Evolutionary conservation across 2,888 invertebrate genomes (phyloP).

Genomic region (Parapristionchus giblindavisi): DNA sequence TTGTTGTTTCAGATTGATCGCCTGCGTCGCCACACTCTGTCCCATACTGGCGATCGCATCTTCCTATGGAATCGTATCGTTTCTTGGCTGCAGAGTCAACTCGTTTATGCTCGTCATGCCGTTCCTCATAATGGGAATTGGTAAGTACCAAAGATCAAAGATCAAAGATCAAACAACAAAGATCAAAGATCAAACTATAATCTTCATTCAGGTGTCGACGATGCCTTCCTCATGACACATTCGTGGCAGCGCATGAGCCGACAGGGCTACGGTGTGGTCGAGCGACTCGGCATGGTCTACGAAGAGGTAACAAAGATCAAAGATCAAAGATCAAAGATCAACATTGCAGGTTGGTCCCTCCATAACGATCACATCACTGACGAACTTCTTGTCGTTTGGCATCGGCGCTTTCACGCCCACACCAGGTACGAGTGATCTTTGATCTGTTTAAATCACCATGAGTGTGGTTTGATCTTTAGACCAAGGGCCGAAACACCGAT

Average conservation of each 20-base stretch:
- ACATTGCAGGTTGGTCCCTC: constrained; percentile 63
- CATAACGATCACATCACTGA: constrained; percentile 68
- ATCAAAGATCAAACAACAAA: not conserved
- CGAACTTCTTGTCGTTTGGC: constrained; percentile 68
- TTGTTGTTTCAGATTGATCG: constrained; percentile 39
- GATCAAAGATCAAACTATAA: not conserved
- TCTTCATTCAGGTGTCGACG: constrained; percentile 58
- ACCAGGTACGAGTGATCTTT: constrained; percentile 51
- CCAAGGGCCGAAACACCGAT: no score
- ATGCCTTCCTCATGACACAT: constrained; percentile 66
- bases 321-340: no score
- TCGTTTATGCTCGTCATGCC: constrained; percentile 69
- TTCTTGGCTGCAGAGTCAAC: constrained; percentile 58
- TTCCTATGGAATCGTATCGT: constrained; percentile 59
- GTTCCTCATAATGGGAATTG: constrained; percentile 68
- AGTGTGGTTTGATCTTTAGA: no score
- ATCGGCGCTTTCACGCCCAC: constrained; percentile 68
- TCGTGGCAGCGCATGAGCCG: constrained; percentile 62
- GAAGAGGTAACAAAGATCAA: constrained; percentile 47
- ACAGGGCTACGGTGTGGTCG: constrained; percentile 49
- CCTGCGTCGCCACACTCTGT: constrained; percentile 56
- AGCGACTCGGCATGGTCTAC: constrained; percentile 58
- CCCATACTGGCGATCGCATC: constrained; percentile 66
- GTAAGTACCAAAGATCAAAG: constrained; percentile 41
- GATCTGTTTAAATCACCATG: not conserved